Evolutionary conservation across 2,888 invertebrate species (phyloP).

Genomic region (Pasiphila rectangulata): DNA sequence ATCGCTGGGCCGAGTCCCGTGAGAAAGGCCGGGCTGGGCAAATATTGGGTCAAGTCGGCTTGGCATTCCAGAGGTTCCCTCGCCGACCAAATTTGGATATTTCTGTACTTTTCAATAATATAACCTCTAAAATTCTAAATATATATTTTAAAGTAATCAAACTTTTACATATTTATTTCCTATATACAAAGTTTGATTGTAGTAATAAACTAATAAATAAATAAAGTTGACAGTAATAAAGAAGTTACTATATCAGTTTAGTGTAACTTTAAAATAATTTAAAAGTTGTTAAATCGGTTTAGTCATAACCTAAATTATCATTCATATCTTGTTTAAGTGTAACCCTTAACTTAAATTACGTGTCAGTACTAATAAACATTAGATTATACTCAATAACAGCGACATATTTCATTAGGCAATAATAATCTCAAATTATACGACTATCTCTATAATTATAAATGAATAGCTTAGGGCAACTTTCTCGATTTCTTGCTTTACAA

Average conservation of each 20-base stretch:
- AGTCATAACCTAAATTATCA: too few species aligned
- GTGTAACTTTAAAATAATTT: too few species aligned
- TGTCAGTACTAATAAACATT: slow-evolving; percentile 16
- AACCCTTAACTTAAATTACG: slow-evolving; percentile 1
- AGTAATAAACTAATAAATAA: too few species aligned
- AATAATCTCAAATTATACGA: slow-evolving; percentile 23
- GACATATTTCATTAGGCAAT: slow-evolving; percentile 25
- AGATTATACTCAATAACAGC: slow-evolving; percentile 16
- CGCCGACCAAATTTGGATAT: slow-evolving; percentile 9
- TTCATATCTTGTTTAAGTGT: too few species aligned
- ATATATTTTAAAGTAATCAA: not conserved
- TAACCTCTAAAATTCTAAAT: not conserved
- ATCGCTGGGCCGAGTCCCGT: slow-evolving; percentile 54
- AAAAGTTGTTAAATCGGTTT: too few species aligned
- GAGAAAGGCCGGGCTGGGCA: slow-evolving; percentile 65
- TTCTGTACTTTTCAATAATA: slow-evolving; percentile 7
- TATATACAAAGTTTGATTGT: too few species aligned
- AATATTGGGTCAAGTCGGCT: slow-evolving; percentile 54
- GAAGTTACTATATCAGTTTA: too few species aligned
- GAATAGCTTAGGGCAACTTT: slow-evolving; percentile 29
- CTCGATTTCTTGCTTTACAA: slow-evolving; percentile 25
- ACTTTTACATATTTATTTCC: too few species aligned
- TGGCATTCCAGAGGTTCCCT: slow-evolving; percentile 24
- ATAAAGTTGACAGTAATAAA: too few species aligned
- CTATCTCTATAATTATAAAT: slow-evolving; percentile 29